phyloP scores from a whole-genome alignment of 35 echinoderm and acorn worm species.

The Lytechinus pictus region DNA sequence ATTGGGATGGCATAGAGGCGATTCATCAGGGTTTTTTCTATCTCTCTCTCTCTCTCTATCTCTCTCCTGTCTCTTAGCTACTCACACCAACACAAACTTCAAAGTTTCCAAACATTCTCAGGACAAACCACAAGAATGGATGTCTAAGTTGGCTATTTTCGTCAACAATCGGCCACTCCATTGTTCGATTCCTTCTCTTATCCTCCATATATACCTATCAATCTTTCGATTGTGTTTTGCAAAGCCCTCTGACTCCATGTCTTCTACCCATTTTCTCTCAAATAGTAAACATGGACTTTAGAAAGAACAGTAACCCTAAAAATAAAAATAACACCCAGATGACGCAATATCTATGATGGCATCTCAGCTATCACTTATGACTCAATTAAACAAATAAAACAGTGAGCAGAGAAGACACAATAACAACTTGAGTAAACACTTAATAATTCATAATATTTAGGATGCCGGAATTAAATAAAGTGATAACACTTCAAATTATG shows the following conservation, averaged over 20 bases:
- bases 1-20: too few species aligned
- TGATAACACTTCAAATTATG: neutral
- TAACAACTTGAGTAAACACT: neutral
- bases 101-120: neutral
- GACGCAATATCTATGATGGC: neutral
- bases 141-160: neutral
- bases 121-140: neutral
- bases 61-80: neutral
- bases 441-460: neutral
- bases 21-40: too few species aligned
- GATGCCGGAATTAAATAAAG: neutral
- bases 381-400: constrained; percentile 13
- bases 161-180: neutral
- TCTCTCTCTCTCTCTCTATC: neutral
- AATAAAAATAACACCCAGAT: neutral
- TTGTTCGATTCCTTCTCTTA: neutral
- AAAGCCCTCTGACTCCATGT: neutral
- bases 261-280: neutral
- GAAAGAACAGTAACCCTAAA: neutral
- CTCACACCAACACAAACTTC: neutral
- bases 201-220: neutral
- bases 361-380: neutral
- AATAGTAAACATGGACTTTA: constrained; percentile 12
- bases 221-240: neutral
- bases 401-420: neutral